Evolutionary conservation across 1,140 invertebrate species (phyloP).

Genomic region (Drosophila bocki): DNA sequence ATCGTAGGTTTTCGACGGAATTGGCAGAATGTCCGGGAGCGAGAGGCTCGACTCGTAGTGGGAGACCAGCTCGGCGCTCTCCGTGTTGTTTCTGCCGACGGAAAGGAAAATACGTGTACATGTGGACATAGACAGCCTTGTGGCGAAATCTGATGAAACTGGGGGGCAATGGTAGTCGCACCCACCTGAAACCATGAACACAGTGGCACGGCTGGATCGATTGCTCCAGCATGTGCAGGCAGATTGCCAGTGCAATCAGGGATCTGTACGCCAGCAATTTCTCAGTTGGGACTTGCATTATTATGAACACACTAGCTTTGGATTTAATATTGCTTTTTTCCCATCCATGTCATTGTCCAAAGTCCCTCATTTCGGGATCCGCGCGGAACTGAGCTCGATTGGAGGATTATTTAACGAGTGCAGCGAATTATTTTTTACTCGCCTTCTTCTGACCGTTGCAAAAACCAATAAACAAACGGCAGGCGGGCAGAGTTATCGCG

Average conservation of each 20-base stretch:
- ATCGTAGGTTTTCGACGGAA: slow-evolving; percentile 94
- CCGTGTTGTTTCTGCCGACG: slow-evolving; percentile 75
- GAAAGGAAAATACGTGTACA: slow-evolving; percentile 1
- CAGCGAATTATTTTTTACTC: slow-evolving; percentile 39
- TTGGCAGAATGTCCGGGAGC: slow-evolving; percentile 92
- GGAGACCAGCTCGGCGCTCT: slow-evolving; percentile 83
- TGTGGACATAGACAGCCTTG: slow-evolving; percentile 15
- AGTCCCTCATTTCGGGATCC: slow-evolving; percentile 36
- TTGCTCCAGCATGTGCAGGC: slow-evolving; percentile 77
- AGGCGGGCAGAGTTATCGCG: slow-evolving; percentile 63
- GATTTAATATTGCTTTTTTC: slow-evolving; percentile 47
- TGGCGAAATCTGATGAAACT: slow-evolving; percentile 67
- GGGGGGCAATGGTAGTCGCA: slow-evolving; percentile 1
- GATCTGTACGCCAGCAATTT: slow-evolving; percentile 66
- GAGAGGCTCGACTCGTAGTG: slow-evolving; percentile 89
- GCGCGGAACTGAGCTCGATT: slow-evolving; percentile 38
- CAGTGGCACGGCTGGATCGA: slow-evolving; percentile 82
- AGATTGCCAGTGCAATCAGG: slow-evolving; percentile 66
- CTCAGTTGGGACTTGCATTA: slow-evolving; percentile 68
- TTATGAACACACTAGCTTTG: slow-evolving; percentile 70
- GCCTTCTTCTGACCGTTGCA: slow-evolving; percentile 7
- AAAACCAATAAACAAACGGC: slow-evolving; percentile 63
- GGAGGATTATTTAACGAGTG: slow-evolving; percentile 61
- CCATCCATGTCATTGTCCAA: slow-evolving; percentile 60
- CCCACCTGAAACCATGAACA: slow-evolving; percentile 84